phyloP scores from a whole-genome alignment of 2,888 invertebrate species.

The Lasioglossum vierecki region DNA sequence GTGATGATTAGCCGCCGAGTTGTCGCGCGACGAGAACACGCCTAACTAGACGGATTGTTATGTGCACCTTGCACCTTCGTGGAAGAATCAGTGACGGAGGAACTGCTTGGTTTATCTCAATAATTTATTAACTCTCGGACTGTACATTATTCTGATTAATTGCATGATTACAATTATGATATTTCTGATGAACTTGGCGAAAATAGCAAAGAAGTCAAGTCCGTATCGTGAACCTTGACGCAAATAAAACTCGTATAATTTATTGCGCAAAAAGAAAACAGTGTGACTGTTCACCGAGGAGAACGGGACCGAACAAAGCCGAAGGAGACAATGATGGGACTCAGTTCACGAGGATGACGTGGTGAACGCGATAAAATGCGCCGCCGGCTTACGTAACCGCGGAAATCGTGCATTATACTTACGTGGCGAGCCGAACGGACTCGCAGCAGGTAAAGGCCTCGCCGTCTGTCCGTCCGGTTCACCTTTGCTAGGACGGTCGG shows the following conservation, averaged over 20 bases:
- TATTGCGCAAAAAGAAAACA: slow-evolving; percentile 23
- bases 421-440: slow-evolving; percentile 65
- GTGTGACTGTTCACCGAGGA: background rate
- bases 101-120: background rate
- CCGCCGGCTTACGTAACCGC: slow-evolving; percentile 73
- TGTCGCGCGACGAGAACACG: background rate
- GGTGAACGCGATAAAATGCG: slow-evolving; percentile 55
- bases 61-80: background rate
- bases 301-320: slow-evolving; percentile 14
- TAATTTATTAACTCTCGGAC: background rate
- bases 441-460: slow-evolving; percentile 49
- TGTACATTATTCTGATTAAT: background rate
- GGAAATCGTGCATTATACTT: slow-evolving; percentile 76
- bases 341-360: slow-evolving; percentile 43
- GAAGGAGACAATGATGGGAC: slow-evolving; percentile 45
- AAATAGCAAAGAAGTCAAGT: background rate
- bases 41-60: background rate
- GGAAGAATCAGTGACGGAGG: background rate
- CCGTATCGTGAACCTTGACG: background rate
- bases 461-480: slow-evolving; percentile 66
- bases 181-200: background rate
- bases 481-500: slow-evolving; percentile 78
- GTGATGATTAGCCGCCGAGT: background rate
- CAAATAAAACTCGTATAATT: background rate
- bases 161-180: too few relatives aligned